Evolutionary conservation across 2,113 vertebrate genomes (phyloP).

Genomic region (Origma solitaria): DNA sequence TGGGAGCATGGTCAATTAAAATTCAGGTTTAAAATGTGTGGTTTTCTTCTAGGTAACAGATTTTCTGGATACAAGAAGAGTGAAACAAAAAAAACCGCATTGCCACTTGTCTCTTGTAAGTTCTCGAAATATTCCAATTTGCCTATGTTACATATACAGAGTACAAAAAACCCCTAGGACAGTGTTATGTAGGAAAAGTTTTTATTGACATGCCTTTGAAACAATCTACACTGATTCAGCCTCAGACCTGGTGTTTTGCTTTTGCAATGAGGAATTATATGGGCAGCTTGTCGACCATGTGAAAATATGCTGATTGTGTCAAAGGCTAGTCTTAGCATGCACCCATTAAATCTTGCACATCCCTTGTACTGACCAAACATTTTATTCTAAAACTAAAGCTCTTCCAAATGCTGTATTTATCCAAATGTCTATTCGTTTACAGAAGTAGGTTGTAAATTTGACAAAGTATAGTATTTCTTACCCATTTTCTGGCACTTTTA

Average conservation of each 20-base stretch:
- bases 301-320: neutral
- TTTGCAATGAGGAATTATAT: neutral
- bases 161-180: neutral
- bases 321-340: neutral
- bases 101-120: neutral
- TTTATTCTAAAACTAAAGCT: neutral
- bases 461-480: neutral
- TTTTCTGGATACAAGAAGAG: neutral
- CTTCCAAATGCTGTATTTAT: neutral
- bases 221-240: neutral
- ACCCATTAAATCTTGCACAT: neutral
- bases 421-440: neutral
- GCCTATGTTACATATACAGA: fast-evolving
- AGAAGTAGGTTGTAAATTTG: neutral
- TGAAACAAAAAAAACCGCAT: fast-evolving
- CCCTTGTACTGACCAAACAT: neutral
- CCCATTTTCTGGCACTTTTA: neutral
- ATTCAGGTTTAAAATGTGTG: neutral
- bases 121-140: neutral
- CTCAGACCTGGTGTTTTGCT: neutral
- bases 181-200: fast-evolving
- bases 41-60: neutral
- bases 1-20: neutral
- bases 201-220: neutral
- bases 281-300: neutral